These are phyloP conservation scores for Etheostoma spectabile DNA, from an alignment of 2,113 vertebrate species.

Conservation along the genomic window DNA sequence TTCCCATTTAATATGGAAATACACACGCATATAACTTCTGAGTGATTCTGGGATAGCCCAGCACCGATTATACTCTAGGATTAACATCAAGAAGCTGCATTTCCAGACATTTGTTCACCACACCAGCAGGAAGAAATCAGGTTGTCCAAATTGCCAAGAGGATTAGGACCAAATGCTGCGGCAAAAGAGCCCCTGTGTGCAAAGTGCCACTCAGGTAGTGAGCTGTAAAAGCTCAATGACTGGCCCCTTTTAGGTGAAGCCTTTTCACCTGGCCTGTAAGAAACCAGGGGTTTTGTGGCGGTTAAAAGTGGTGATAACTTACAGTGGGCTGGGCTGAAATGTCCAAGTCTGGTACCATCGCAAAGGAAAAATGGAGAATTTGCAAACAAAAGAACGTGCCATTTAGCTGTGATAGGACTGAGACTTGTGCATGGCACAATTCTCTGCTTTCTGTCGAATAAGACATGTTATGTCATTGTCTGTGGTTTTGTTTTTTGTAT, in stretches of 20 bases:
- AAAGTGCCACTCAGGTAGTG: neutral
- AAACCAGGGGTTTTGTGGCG: neutral
- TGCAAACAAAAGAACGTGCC: neutral
- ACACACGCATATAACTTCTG: neutral
- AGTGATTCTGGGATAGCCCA: conserved; percentile 18
- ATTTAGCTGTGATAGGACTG: neutral
- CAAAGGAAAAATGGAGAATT: neutral
- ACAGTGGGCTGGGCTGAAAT: neutral
- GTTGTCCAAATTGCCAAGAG: conserved; percentile 33
- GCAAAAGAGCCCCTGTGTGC: conserved; percentile 6
- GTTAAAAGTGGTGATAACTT: neutral
- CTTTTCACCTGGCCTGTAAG: conserved; percentile 35
- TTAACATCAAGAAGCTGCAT: conserved; percentile 11
- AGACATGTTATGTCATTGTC: conserved; percentile 4
- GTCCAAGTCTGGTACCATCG: neutral
- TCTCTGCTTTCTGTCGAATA: neutral
- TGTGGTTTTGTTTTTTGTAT: neutral
- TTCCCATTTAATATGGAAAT: conserved; percentile 55
- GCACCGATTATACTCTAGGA: neutral
- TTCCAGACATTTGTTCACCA: conserved; percentile 10
- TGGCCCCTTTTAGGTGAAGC: conserved; percentile 20
- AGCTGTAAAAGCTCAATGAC: conserved; percentile 25
- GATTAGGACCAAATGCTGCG: conserved; percentile 16
- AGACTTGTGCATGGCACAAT: neutral
- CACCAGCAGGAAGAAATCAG: conserved; percentile 36